Evolutionary conservation across 2,888 invertebrate species (phyloP).

Genomic region (Seira ritae): DNA sequence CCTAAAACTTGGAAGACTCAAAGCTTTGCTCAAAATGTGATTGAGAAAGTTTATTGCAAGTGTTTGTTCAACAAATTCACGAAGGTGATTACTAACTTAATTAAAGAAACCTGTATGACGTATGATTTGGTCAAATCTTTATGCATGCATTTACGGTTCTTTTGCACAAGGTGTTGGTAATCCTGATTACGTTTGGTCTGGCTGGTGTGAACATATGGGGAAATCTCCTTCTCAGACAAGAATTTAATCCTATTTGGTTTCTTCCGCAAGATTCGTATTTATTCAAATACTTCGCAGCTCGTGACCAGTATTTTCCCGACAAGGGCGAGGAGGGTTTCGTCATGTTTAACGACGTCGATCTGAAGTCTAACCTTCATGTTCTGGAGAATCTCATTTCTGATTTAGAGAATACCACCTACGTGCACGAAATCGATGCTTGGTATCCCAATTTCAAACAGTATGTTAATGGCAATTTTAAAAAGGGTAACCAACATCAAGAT

Average conservation of each 20-base stretch:
- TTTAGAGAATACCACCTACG: conserved; percentile 47
- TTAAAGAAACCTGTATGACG: not conserved
- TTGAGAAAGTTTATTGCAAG: conserved; percentile 75
- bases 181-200: conserved; percentile 74
- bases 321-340: conserved; percentile 74
- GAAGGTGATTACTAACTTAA: conserved; percentile 73
- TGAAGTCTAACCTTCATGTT: conserved; percentile 56
- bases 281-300: conserved; percentile 73
- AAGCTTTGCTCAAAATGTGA: conserved; percentile 74
- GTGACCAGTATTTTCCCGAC: conserved; percentile 75
- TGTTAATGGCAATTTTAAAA: conserved; percentile 64
- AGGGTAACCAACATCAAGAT: conserved; percentile 50
- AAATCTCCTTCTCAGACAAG: conserved; percentile 75
- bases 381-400: conserved; percentile 61
- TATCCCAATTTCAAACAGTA: conserved; percentile 68
- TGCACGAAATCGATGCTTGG: conserved; percentile 70
- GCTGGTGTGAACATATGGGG: conserved; percentile 75
- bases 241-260: conserved; percentile 76
- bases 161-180: conserved; percentile 74
- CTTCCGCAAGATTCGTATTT: conserved; percentile 76
- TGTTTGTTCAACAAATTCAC: conserved; percentile 74
- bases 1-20: conserved; percentile 75
- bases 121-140: not conserved
- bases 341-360: conserved; percentile 58
- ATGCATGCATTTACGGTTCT: conserved; percentile 27